A percentile compares a stretch with the other conserved stretches of the same genome.
phyloP scores from a whole-genome alignment of 2,888 invertebrate genomes.

The Amphipoea oculea region DNA sequence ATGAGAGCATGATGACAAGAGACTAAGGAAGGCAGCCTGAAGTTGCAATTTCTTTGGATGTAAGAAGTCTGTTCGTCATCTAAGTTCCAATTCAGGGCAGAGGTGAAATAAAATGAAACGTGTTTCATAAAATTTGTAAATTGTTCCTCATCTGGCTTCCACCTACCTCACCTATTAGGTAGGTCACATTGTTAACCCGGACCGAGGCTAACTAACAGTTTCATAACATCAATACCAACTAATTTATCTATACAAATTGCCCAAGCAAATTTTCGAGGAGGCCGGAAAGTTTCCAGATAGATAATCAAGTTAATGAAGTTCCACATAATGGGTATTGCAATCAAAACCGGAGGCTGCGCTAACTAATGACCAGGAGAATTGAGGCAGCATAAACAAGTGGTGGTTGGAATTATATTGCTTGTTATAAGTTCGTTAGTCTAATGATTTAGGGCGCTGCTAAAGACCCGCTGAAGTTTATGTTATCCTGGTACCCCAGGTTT shows the following conservation, averaged over 20 bases:
- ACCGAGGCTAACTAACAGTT: constrained; percentile 5
- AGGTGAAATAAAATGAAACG: not conserved
- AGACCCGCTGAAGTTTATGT: constrained; percentile 23
- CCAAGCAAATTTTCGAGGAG: constrained; percentile 33
- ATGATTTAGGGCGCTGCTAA: constrained; percentile 29
- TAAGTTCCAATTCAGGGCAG: not conserved
- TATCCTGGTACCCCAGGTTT: constrained; percentile 12
- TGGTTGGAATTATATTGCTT: constrained; percentile 45
- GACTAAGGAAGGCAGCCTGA: not conserved
- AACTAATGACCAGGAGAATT: constrained; percentile 50
- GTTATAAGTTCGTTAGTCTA: constrained; percentile 50
- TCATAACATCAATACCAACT: constrained; percentile 53
- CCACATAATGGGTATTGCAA: constrained; percentile 56
- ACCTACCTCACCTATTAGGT: not conserved
- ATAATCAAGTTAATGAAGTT: constrained; percentile 59
- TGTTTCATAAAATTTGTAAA: not conserved
- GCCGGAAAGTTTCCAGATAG: constrained; percentile 48
- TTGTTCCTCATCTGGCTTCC: not conserved
- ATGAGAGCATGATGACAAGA: too few species aligned
- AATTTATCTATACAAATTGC: constrained; percentile 50
- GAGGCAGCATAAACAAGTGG: constrained; percentile 35
- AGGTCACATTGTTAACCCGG: constrained; percentile 20
- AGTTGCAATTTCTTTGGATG: not conserved
- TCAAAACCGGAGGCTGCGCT: constrained; percentile 47
- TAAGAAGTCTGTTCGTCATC: not conserved